phyloP scores from a whole-genome alignment of 2,113 vertebrate species.

The Machaerirhynchus nigripectus region DNA sequence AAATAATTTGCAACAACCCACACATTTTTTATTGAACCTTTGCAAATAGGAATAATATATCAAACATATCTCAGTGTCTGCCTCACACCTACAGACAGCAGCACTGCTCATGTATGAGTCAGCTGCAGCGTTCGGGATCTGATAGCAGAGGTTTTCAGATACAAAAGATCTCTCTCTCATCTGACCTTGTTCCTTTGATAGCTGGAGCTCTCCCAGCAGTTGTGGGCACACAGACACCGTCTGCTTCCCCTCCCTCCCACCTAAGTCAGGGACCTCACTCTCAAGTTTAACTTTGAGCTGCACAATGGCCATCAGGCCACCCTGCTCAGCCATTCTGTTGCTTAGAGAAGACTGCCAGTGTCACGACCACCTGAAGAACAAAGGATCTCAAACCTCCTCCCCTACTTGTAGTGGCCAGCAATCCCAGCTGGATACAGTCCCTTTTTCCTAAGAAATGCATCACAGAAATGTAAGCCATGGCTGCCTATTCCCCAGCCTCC shows the following conservation, averaged over 20 bases:
- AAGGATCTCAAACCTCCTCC: neutral
- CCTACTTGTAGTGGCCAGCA: neutral
- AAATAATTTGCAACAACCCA: conserved; percentile 71
- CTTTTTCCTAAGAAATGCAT: neutral
- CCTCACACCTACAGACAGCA: conserved; percentile 35
- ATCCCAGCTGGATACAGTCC: neutral
- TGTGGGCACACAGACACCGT: neutral
- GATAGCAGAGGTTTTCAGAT: neutral
- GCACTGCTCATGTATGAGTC: neutral
- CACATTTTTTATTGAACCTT: conserved; percentile 68
- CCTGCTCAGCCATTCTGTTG: neutral
- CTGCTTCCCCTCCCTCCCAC: neutral
- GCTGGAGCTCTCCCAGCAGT: neutral
- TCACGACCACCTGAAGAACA: neutral
- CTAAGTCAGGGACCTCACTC: neutral
- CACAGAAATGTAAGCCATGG: neutral
- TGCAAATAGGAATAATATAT: conserved; percentile 49
- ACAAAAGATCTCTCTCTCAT: neutral
- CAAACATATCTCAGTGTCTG: conserved; percentile 8
- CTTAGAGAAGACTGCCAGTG: neutral
- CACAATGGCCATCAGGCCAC: neutral
- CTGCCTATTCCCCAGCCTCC: neutral
- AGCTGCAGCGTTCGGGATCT: neutral
- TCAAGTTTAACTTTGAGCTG: neutral
- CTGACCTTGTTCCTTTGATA: conserved; percentile 39